phyloP scores from a whole-genome alignment of 2,113 vertebrate genomes.

The Petroica traversi region DNA sequence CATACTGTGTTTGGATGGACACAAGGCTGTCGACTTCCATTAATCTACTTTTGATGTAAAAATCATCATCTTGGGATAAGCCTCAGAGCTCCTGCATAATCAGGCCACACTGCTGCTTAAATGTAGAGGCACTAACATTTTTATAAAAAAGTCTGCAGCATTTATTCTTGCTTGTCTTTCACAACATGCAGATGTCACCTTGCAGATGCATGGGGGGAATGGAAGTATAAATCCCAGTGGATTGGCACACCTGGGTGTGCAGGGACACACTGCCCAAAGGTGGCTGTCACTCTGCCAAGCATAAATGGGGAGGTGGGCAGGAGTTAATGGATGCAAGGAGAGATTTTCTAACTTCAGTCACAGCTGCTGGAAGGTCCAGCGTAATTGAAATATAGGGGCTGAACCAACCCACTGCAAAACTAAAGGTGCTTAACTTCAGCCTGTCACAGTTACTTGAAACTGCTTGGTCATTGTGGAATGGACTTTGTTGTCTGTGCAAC shows the following conservation, averaged over 20 bases:
- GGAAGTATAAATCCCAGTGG: neutral
- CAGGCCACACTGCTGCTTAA: neutral
- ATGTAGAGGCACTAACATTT: neutral
- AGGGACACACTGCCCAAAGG: neutral
- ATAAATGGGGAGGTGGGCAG: neutral
- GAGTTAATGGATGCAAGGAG: neutral
- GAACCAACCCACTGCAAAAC: neutral
- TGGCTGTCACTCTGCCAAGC: neutral
- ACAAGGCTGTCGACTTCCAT: constrained; percentile 64
- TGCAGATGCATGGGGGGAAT: neutral
- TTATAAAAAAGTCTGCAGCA: neutral
- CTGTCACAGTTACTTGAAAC: neutral
- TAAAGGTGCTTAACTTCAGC: neutral
- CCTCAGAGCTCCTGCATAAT: constrained; percentile 21
- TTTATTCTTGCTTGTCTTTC: neutral
- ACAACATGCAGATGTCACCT: neutral
- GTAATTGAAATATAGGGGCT: neutral
- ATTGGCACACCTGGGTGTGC: neutral
- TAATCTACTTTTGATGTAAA: constrained; percentile 69
- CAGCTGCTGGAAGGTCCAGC: neutral
- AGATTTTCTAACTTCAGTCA: neutral
- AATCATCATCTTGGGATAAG: constrained; percentile 53
- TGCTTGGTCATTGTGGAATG: neutral
- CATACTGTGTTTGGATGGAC: constrained; percentile 50
- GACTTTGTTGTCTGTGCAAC: neutral